phyloP scores from a whole-genome alignment of 2,797 vertebrate genomes.

The Halcyon chelicuti region DNA sequence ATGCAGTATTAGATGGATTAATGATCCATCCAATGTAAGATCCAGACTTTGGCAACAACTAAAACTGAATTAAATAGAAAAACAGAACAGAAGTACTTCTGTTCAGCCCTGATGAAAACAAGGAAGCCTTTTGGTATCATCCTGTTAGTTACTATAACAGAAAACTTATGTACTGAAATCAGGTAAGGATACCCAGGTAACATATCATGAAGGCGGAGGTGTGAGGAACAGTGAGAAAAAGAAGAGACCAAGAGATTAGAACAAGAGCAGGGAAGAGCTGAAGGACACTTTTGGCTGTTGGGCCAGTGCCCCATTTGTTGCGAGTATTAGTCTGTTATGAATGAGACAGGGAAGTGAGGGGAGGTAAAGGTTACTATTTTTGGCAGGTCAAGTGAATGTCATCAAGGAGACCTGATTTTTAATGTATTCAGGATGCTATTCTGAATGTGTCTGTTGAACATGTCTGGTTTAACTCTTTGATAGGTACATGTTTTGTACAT shows the following conservation, averaged over 20 bases:
- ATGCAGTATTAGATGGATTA: neutral
- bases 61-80: neutral
- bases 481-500: neutral
- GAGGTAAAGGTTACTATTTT: neutral
- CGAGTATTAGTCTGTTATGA: neutral
- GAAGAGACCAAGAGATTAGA: neutral
- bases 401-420: rapidly evolving
- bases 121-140: neutral
- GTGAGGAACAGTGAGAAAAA: neutral
- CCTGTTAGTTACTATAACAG: neutral
- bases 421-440: neutral
- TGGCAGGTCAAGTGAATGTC: neutral
- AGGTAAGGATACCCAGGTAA: neutral
- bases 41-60: neutral
- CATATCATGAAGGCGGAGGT: neutral
- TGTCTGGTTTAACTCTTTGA: neutral
- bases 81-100: neutral
- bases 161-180: neutral
- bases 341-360: neutral
- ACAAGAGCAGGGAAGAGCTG: neutral
- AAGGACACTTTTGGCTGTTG: neutral
- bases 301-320: neutral
- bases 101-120: neutral
- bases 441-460: neutral
- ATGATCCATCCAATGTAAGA: neutral